Evolutionary conservation across 2,888 invertebrate species (phyloP).

Genomic region (Eurytoma adleriae): DNA sequence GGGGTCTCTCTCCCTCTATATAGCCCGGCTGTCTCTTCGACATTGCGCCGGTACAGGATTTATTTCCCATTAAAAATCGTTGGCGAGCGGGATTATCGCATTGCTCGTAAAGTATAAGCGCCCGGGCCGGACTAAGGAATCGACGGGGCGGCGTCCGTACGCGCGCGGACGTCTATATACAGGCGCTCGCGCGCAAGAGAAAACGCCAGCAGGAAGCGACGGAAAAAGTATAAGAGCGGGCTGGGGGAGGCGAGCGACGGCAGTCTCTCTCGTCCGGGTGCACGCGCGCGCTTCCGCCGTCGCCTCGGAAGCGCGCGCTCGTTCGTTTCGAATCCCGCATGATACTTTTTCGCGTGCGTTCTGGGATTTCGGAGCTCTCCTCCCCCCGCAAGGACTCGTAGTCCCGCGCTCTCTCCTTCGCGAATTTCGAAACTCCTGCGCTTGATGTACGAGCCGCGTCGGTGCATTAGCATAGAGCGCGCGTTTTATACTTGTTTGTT

Average conservation of each 20-base stretch:
- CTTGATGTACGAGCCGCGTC: slow-evolving; percentile 61
- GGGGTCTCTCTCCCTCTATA: background rate
- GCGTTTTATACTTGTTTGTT: slow-evolving; percentile 50
- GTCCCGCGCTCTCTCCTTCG: slow-evolving; percentile 7
- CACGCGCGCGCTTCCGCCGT: slow-evolving; percentile 12
- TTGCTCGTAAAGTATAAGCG: slow-evolving; percentile 50
- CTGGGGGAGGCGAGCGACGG: slow-evolving; percentile 7
- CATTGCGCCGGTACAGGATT: slow-evolving; percentile 44
- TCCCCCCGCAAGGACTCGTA: slow-evolving; percentile 13
- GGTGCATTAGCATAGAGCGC: slow-evolving; percentile 62
- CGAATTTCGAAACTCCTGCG: slow-evolving; percentile 45
- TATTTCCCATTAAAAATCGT: slow-evolving; percentile 60
- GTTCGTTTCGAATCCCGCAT: slow-evolving; percentile 39
- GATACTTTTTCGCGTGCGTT: slow-evolving; percentile 4
- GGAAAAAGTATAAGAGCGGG: slow-evolving; percentile 16
- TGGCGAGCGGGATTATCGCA: slow-evolving; percentile 56
- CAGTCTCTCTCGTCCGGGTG: slow-evolving; percentile 44
- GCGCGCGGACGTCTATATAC: background rate
- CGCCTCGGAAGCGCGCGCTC: slow-evolving; percentile 45
- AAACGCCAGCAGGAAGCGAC: slow-evolving; percentile 6
- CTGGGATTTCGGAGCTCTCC: background rate
- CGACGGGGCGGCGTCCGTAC: slow-evolving; percentile 3
- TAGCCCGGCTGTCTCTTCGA: slow-evolving; percentile 12
- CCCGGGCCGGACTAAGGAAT: slow-evolving; percentile 27
- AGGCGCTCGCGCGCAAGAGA: slow-evolving; percentile 5